Evolutionary conservation across 2,888 invertebrate genomes (phyloP), one percentile per base, ranked within the genome.

Genomic region (Aspidiotus destructor): DNA sequence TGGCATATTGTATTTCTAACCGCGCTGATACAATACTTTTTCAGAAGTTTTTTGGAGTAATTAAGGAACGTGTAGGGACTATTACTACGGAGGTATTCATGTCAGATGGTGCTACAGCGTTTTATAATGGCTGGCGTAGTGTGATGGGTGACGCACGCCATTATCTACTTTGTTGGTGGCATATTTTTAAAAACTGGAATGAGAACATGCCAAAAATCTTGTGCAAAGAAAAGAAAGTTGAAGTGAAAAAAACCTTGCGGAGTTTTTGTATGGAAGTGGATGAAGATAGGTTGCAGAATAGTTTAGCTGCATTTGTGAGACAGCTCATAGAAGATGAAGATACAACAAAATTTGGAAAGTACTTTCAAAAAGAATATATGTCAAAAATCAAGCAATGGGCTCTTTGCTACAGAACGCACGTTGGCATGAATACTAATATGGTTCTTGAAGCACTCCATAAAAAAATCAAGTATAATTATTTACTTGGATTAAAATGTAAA

Each of bases 1-100:
- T 15, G 8, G 61, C 42, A 7, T 61, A 42, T 42, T 61, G 61
- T n/a, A 42, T 61, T 61, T 41, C 61, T 8, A 61, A 61, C 8
- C 13, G n/a, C 7, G 42, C 10, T 8, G 42, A 42, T 61, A n/a
- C 15, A n/a, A 13, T n/a, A 7, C n/a, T 41, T 7, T 40, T 42
- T 40, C 7, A n/a, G n/a, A 10, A 13, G 8, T 44, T 44, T 44
- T 44, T 61, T 42, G 10, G 10, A 10, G 15, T 8, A n/a, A 41
- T 41, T 9, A 40, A 42, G 15, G n/a, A 41, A n/a, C 9, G 13
- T 13, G 42, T 61, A 8, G 61, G 61, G 48, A 44, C 13, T 13
- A 44, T 44, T 44, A 10, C 48, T 10, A 44, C 9, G 8, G 48
- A 44, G 8, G 13, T 44, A 10, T 44, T 44, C 13, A 44, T 44